These are phyloP conservation scores for Cyanoramphus novaezelandiae DNA, from an alignment of 2,113 vertebrate genomes.

Conservation along the genomic window DNA sequence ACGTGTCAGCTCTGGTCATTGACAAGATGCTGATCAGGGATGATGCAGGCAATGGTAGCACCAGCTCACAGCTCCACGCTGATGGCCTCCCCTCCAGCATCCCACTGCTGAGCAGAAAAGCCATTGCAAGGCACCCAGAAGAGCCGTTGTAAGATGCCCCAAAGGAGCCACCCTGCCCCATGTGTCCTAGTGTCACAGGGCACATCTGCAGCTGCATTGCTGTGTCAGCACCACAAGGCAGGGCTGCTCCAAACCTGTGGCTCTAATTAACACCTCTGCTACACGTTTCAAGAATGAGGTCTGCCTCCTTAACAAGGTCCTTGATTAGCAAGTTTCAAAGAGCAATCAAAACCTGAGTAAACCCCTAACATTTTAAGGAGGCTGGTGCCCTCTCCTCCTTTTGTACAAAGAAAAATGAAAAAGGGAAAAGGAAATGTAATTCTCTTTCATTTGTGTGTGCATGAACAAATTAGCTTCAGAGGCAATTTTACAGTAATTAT, in stretches of 20 bases:
- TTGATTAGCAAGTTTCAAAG: conserved; percentile 3
- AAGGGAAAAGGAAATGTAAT: conserved; percentile 1
- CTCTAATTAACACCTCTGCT: neutral
- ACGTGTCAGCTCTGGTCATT: neutral
- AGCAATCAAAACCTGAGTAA: conserved; percentile 1
- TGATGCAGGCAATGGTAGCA: neutral
- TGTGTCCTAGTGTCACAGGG: neutral
- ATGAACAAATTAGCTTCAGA: conserved; percentile 53
- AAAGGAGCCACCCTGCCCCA: neutral
- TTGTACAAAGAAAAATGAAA: neutral
- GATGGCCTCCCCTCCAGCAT: neutral
- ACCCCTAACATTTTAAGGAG: conserved; percentile 8
- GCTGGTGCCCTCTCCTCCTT: neutral
- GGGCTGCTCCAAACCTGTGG: neutral
- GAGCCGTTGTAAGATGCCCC: neutral
- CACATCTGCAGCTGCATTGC: neutral
- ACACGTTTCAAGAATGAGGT: neutral
- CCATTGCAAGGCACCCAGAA: neutral
- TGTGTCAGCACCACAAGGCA: neutral
- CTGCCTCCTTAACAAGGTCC: neutral
- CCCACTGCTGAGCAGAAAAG: neutral
- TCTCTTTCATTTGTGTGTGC: conserved; percentile 44
- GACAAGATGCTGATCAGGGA: neutral
- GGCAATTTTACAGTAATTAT: conserved; percentile 67
- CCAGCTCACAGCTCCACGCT: neutral